Base-by-base conservation (phyloP, 1,140 invertebrate genomes). In the Cherax quadricarinatus region DNA sequence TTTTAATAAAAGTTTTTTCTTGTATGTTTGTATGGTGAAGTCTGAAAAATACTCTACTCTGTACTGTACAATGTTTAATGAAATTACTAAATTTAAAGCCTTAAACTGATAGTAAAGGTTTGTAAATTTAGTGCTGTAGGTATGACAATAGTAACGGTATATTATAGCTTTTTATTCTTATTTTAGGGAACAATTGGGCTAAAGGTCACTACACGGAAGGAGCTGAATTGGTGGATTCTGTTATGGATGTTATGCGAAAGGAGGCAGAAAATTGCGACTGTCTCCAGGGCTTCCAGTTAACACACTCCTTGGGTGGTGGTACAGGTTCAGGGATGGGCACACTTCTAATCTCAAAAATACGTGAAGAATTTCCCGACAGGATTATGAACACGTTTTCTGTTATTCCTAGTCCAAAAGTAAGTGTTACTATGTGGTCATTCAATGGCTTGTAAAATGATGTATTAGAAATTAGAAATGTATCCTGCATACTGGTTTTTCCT, bases 161-260 rank as follows among this genome's bases (percentile, higher is more conserved):
- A 41, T 41, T 41, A 41, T 41, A 41, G 2, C 2, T 1, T 0
- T 2, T 41, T 41, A 41, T 66, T 24, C 0, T 14, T 60, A 0
- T 70, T n/a, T 9, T 62, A 83, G 88, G 88, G 14, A 83, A 89
- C 62, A 89, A 89, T 62, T 89, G 88, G 88, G 88, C 88, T n/a
- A 89, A 89, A 73, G 88, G 88, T 1, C 81, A 89, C 62, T 84
- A 84, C 57, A 84, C 88, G 53, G 88, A 89, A 66, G 88, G 88
- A n/a, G 88, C 88, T 53, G 97, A 97, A 90, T 96, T 96, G 94
- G 95, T 97, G 12, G 70, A 75, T n/a, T 75, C 70, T 1, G 79
- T 81, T 12, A 81, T 81, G 79, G 79, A 81, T n/a, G 79, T 81
- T 4, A 81, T 81, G 79, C 49, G 79, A 30, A 81, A 81, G 79